Base-by-base conservation (phyloP, 1,140 invertebrate genomes). In the Drosophila subpulchrella region DNA sequence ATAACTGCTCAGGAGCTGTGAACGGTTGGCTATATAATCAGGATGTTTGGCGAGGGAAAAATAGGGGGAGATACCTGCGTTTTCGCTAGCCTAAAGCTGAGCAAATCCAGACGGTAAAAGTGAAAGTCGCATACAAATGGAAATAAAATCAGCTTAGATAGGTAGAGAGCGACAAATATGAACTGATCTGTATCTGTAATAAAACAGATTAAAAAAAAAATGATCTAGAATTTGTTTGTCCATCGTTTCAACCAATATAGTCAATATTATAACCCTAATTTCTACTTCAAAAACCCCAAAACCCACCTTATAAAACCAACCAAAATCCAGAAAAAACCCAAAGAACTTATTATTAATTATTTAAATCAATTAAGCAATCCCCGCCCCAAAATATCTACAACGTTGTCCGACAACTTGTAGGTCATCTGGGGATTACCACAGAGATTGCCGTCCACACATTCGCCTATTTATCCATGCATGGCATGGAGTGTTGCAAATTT, bases 1-100 rank as follows among this genome's bases (percentile, higher is more conserved):
- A 86, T 86, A 88, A 79, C 75, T 78, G 54, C 48, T 65, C 66
- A 58, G 66, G 66, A 71, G 65, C 66, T 41, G 44, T 57, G 30
- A 58, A 57, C 15, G 66, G 6, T 71, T 57, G 68, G 32, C 53
- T 48, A 17, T 50, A 71, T 71, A 58, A 72, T 58, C 68, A 58
- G 68, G 53, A 24, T 42, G 38, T 20, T 36, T 34, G 36, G 17
- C 24, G 34, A 27, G 38, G 30, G 15, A 42, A 27, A 10, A 17
- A 1, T 15, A 17, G 4, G n/a, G 15, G 24, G 41, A 30, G 11
- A 15, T 56, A 47, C 63, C 39, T 48, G 51, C 65, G 36, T 13
- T 71, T 71, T 71, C 34, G 10, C 13, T 56, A 11, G 63, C 50
- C 62, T 32, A 55, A 55, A 53, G 36, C 46, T 32, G 15, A 65